Evolutionary conservation across 2,888 invertebrate genomes (phyloP), one percentile per base, ranked within the genome.

Genomic region (Steinernema carpocapsae): DNA sequence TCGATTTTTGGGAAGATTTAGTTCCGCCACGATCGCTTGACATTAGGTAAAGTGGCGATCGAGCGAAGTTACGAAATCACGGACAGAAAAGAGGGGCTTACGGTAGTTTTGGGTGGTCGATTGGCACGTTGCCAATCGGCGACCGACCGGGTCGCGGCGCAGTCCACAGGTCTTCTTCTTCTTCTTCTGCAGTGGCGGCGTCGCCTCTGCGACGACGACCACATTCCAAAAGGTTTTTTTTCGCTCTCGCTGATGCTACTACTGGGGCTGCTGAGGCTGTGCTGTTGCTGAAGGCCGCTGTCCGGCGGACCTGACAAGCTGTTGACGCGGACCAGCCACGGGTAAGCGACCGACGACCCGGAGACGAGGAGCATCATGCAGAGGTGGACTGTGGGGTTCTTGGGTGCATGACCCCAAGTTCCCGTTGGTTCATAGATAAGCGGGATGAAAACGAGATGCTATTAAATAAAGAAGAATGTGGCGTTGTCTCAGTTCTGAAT

Each of bases 211-310:
- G 29, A 56, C 22, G 22, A 26, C 56, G 56, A 64, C 32, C 29
- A 64, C 64, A 64, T 64, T 64, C 64, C 64, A 64, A 17, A 29
- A 64, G 26, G 29, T 32, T 64, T 64, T 64, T 64, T 56, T 43
- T 43, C 43, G 14, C n/a, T n/a, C n/a, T n/a, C 14, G 64, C 64
- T 10, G 64, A 29, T 64, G 29, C 37, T 37, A 37, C 37, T 37
- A 37, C 37, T 37, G 10, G 4, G 3, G 37, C 37, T 3, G 37
- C 37, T 37, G 37, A 37, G 37, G 19, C 37, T 37, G 37, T 48
- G 64, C 64, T 10, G 64, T 29, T 64, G 29, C 26, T 64, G 64
- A n/a, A 64, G 64, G 64, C 64, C 29, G 64, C 29, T 48, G 19
- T 22, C 37, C 32, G 64, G 29, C 6, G 19, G 64, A 64, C 64